phyloP scores from a whole-genome alignment of 2,113 vertebrate species.

The Anhinga anhinga region DNA sequence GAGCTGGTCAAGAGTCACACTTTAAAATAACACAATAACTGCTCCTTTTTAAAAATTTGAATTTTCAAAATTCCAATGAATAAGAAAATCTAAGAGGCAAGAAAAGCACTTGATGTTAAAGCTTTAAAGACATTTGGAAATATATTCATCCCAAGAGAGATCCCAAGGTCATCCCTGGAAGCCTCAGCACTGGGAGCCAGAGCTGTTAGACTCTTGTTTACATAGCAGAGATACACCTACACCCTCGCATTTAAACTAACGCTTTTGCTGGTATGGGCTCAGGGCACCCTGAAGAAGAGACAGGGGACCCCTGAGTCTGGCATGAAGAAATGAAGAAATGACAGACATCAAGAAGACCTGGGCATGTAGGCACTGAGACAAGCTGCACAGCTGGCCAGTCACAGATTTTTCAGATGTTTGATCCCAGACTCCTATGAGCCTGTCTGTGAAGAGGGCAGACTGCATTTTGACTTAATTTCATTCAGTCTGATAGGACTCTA shows the following conservation, averaged over 20 bases:
- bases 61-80: not conserved
- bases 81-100: not conserved
- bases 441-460: not conserved
- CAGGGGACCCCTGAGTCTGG: not conserved
- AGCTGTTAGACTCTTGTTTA: not conserved
- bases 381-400: not conserved
- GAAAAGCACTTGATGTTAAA: not conserved
- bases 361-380: not conserved
- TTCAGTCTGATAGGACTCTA: not conserved
- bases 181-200: accelerated
- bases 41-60: not conserved
- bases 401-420: not conserved
- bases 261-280: not conserved
- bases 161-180: not conserved
- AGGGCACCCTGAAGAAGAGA: not conserved
- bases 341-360: not conserved
- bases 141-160: not conserved
- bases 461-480: not conserved
- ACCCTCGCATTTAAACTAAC: not conserved
- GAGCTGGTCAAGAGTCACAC: not conserved
- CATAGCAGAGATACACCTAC: not conserved
- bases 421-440: not conserved
- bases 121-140: not conserved
- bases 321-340: not conserved
- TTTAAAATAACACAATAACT: not conserved